Evolutionary conservation across 2,888 invertebrate genomes (phyloP).

Genomic region (Sinotaia quadrata): DNA sequence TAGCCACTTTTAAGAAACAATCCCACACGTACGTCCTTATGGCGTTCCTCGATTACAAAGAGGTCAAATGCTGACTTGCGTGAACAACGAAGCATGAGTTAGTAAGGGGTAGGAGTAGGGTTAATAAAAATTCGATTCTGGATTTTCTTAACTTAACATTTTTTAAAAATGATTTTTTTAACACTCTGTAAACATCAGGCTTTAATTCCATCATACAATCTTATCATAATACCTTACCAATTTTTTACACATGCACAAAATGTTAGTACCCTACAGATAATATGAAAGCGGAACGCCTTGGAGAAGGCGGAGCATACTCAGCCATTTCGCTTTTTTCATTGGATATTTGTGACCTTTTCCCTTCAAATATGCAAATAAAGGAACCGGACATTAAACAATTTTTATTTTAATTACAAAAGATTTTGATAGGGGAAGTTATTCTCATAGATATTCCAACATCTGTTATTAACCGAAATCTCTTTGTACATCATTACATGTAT

Average conservation of each 20-base stretch:
- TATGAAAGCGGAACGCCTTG: conserved; percentile 34
- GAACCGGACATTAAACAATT: conserved; percentile 28
- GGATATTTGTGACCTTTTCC: conserved; percentile 16
- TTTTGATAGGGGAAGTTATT: not conserved
- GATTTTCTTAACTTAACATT: too few species aligned
- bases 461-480: too few species aligned
- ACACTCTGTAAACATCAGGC: not conserved
- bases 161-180: too few species aligned
- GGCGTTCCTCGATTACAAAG: conserved; percentile 46
- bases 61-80: conserved; percentile 49
- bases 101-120: conserved; percentile 28
- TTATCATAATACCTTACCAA: conserved; percentile 2
- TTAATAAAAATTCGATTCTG: too few species aligned
- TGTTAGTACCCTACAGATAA: conserved; percentile 23
- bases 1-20: conserved; percentile 25
- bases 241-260: conserved; percentile 10
- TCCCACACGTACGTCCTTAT: conserved; percentile 31
- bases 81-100: conserved; percentile 38
- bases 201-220: conserved; percentile 10
- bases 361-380: conserved; percentile 27
- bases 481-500: too few species aligned
- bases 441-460: too few species aligned
- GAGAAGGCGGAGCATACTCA: conserved; percentile 17
- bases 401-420: conserved; percentile 14
- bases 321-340: conserved; percentile 16